Evolutionary conservation across 2,888 invertebrate genomes (phyloP).

Genomic region (Ametastegia equiseti): DNA sequence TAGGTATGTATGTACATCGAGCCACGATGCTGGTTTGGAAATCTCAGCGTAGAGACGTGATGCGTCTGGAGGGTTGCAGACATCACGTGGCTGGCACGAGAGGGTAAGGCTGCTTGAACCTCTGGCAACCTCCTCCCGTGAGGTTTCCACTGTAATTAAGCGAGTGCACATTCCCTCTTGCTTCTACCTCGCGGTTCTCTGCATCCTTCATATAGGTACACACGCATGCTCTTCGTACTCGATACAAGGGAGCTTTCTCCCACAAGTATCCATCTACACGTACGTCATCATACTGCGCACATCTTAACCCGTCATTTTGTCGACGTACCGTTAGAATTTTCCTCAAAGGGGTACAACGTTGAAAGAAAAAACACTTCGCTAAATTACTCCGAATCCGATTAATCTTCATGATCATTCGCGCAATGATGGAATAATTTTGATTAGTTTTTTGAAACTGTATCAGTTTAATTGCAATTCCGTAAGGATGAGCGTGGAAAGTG

Average conservation of each 20-base stretch:
- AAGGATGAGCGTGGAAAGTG: not conserved
- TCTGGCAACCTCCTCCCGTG: constrained; percentile 70
- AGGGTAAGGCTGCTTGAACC: constrained; percentile 71
- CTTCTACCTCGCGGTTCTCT: constrained; percentile 20
- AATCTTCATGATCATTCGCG: not conserved
- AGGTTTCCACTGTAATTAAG: constrained; percentile 75
- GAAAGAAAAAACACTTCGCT: not conserved
- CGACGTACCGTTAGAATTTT: not conserved
- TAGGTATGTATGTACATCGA: not conserved
- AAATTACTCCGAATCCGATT: not conserved
- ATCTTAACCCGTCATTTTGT: not conserved
- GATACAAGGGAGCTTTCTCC: not conserved
- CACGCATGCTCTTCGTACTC: not conserved
- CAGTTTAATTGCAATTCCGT: too few relatives aligned
- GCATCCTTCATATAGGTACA: constrained; percentile 32
- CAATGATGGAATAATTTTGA: too few relatives aligned
- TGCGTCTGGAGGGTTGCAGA: constrained; percentile 60
- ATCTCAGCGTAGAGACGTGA: constrained; percentile 69
- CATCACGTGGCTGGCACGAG: constrained; percentile 51
- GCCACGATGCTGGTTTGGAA: constrained; percentile 62
- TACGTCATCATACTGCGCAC: not conserved
- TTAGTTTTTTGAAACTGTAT: too few relatives aligned
- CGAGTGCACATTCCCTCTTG: constrained; percentile 69
- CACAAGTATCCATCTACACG: not conserved
- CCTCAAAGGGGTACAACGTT: not conserved